phyloP scores from a whole-genome alignment of 2,113 vertebrate species.

The Platysteira castanea region DNA sequence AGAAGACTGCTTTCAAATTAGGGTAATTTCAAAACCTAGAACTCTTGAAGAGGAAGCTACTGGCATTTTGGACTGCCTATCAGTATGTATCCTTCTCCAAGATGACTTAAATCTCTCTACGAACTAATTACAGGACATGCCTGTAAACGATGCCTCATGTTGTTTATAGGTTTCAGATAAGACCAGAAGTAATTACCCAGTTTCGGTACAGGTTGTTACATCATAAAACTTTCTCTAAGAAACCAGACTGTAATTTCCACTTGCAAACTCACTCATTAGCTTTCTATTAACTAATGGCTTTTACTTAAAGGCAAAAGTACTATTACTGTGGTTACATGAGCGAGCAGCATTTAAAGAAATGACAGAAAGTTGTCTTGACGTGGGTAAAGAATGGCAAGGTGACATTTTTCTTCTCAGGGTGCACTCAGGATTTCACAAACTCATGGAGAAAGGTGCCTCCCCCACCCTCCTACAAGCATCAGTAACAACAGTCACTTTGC shows the following conservation, averaged over 20 bases:
- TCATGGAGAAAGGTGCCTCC: not conserved
- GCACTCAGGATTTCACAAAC: not conserved
- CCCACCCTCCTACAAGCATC: not conserved
- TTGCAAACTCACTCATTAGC: not conserved
- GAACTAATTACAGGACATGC: not conserved
- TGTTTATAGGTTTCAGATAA: not conserved
- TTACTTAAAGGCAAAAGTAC: not conserved
- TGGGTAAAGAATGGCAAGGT: not conserved
- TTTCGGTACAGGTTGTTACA: not conserved
- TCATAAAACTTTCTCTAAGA: not conserved
- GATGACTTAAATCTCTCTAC: not conserved
- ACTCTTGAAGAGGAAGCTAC: not conserved
- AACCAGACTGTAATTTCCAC: not conserved
- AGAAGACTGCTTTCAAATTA: not conserved
- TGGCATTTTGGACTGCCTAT: rapidly evolving
- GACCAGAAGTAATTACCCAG: not conserved
- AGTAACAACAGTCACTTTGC: not conserved
- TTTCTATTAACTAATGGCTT: not conserved
- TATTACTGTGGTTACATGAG: rapidly evolving
- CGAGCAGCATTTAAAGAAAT: not conserved
- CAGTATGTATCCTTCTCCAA: not conserved
- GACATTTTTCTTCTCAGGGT: not conserved
- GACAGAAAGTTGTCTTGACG: not conserved
- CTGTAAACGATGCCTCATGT: not conserved
- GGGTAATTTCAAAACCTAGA: not conserved